Evolutionary conservation across 2,797 vertebrate genomes (phyloP), one percentile per base, ranked within the genome.

Genomic region (Gambelia wislizenii): DNA sequence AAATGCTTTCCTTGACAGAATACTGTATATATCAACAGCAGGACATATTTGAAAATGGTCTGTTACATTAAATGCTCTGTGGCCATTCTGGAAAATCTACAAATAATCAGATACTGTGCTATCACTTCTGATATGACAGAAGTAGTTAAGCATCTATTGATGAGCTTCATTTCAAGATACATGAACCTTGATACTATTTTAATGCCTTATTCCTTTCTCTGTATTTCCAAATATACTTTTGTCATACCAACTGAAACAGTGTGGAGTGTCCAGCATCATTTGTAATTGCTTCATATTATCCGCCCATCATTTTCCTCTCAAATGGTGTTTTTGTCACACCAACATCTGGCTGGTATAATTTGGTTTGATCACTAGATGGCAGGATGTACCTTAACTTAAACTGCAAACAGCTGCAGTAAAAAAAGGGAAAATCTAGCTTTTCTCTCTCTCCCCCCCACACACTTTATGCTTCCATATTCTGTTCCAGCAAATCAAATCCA

Each of bases 311-410:
- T 77, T 77, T 86, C 42, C 9, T 70, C n/a, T 82, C 42, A 78
- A 56, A 33, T 39, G 61, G 78, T 72, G 4, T 49, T 93, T 83
- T 72, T 1, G 0, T 85, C 47, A 39, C 27, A 36, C 0, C 59
- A 42, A 47, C 30, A 88, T 76, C 79, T 82, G 86, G 87, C 84
- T 92, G 92, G 77, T 88, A 93, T 77, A 91, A 87, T 89, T 92
- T 64, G 90, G n/a, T 94, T 84, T 94, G 89, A 92, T 94, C 96
- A 95, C 94, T 96, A 96, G 96, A 93, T 96, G 95, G 95, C 95
- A 95, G 95, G 94, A 94, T 92, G 47, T 72, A 89, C 90, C 92
- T 82, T 94, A 86, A 86, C 75, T 93, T 92, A 20, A 64, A 84
- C 56, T 91, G 77, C 70, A 87, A 7, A 81, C 87, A 89, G 85